Evolutionary conservation across 1,140 invertebrate species (phyloP).

Genomic region (Micrasema longulum): DNA sequence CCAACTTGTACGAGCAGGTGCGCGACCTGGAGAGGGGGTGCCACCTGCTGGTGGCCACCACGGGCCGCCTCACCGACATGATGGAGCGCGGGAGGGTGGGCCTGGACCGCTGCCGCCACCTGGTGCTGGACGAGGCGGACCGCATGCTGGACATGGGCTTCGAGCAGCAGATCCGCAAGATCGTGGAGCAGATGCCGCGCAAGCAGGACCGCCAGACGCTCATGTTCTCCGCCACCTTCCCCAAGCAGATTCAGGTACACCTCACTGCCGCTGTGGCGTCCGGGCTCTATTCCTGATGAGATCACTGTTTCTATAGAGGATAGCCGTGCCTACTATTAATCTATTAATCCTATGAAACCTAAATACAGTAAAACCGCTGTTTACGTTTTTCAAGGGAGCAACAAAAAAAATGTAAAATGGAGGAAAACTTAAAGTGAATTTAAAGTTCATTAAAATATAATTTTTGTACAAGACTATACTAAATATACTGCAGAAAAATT

Average conservation of each 20-base stretch:
- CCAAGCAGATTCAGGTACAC: slow-evolving; percentile 75
- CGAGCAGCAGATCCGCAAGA: slow-evolving; percentile 83
- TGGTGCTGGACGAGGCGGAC: slow-evolving; percentile 92
- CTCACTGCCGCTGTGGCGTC: too few species aligned
- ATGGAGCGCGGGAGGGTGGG: slow-evolving; percentile 74
- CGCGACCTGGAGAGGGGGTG: slow-evolving; percentile 78
- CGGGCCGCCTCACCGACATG: slow-evolving; percentile 89
- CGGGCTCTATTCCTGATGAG: too few species aligned
- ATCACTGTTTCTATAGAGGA: too few species aligned
- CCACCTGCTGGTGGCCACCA: slow-evolving; percentile 91
- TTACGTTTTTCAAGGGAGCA: too few species aligned
- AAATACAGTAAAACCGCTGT: too few species aligned
- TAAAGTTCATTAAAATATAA: too few species aligned
- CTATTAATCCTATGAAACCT: too few species aligned
- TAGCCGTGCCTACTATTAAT: too few species aligned
- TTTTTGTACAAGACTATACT: too few species aligned
- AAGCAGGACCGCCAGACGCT: slow-evolving; percentile 83
- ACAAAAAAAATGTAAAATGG: too few species aligned
- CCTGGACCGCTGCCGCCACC: slow-evolving; percentile 83
- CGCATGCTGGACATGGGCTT: slow-evolving; percentile 90
- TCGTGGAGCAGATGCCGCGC: slow-evolving; percentile 80
- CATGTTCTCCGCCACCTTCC: slow-evolving; percentile 93
- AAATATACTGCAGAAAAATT: too few species aligned
- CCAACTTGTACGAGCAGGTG: slow-evolving; percentile 81
- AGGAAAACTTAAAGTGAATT: too few species aligned